Evolutionary conservation across 1,140 invertebrate species (phyloP), one percentile per base, ranked within the genome.

Genomic region (Solenopsis invicta): DNA sequence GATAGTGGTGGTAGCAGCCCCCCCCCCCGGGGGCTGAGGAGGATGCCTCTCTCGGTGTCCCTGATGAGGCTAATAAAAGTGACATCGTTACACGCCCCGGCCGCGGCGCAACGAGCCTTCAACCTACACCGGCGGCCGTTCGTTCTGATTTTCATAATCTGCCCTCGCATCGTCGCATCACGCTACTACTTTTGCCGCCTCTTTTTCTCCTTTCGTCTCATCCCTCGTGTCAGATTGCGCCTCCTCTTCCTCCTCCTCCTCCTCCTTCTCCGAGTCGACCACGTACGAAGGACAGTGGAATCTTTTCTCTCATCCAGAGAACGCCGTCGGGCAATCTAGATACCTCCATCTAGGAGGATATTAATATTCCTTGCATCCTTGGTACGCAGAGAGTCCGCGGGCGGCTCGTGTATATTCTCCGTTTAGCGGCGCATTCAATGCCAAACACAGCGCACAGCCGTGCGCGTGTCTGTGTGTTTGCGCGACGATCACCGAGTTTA

Each of bases 21-120:
- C 78, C 66, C 87, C 87, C 86, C 89, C 76, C 54, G 13, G 66
- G 45, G 21, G 82, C 66, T 84, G 54, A 56, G 76, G 86, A 75
- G 81, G 89, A 87, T 90, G 89, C 92, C 91, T 92, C 92, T 92
- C 80, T 74, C 91, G 93, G 92, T 69, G 66, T 13, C 93, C 93
- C 91, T 91, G 93, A 94, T 94, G 90, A 94, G 92, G 89, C 93
- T 93, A 94, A 94, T 94, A 93, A 94, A 94, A 93, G 89, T 94
- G 93, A 94, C 94, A 94, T 94, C 88, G 92, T 94, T 94, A 93
- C 91, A 66, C 89, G 89, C 86, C 86, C 86, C 86, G 64, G 66
- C 74, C 72, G 74, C 82, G 69, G 89, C 78, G 86, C 91, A 91
- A 90, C 90, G 88, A 92, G 92, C 92, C 91, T 90, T 92, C 90